Conservation (phyloP, 1,140 invertebrate genomes). For the Wiebesia pumilae region DNA sequence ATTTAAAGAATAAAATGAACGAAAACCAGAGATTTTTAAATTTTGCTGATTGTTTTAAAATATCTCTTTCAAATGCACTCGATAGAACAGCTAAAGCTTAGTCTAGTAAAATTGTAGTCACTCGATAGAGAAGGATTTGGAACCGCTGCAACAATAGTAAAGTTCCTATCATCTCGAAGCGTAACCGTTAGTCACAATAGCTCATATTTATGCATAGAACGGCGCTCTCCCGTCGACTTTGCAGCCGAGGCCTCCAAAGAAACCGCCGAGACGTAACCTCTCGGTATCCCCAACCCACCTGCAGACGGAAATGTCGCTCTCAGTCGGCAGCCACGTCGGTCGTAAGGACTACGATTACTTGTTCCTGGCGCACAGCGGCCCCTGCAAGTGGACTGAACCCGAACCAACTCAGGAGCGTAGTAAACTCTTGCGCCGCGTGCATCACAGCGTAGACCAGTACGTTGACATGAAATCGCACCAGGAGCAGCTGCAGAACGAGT, state of each 20-base stretch:
- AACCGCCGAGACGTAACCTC: slow-evolving; percentile 88
- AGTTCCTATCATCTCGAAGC: no score
- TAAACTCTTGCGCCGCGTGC: slow-evolving; percentile 80
- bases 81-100: no score
- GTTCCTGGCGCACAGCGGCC: slow-evolving; percentile 76
- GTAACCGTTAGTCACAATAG: neutral
- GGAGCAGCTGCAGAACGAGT: slow-evolving; percentile 69
- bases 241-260: slow-evolving; percentile 90
- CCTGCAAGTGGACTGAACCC: slow-evolving; percentile 80
- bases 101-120: no score
- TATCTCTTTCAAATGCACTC: no score
- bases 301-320: slow-evolving; percentile 76
- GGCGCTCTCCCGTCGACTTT: slow-evolving; percentile 55
- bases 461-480: slow-evolving; percentile 82
- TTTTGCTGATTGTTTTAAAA: no score
- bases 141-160: no score
- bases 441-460: slow-evolving; percentile 84
- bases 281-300: slow-evolving; percentile 87
- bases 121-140: no score
- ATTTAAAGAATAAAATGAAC: no score
- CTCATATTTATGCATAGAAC: slow-evolving; percentile 27
- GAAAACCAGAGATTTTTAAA: no score
- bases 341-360: slow-evolving; percentile 80
- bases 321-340: slow-evolving; percentile 73
- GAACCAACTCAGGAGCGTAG: slow-evolving; percentile 78